Base-by-base conservation (phyloP, 1,140 invertebrate species). In the Dryas iulia region DNA sequence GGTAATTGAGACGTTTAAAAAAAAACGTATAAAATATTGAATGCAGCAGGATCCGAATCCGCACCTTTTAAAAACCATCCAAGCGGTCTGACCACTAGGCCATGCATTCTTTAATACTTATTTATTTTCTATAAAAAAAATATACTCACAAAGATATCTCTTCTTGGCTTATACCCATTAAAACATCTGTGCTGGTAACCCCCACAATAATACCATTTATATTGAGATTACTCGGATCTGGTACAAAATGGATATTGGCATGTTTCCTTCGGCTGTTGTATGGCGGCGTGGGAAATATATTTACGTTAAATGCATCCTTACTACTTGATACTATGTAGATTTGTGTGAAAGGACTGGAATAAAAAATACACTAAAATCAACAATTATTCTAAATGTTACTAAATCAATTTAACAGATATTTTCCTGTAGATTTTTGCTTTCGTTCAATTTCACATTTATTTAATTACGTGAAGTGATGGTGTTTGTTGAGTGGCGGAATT, bases 221-320 rank as follows among this genome's bases (percentile, higher is more conserved):
- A 76, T 95, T 93, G 1, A 99, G 77, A 10, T 96, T 93, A 74
- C 95, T 95, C 0, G 98, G 98, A 93, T 98, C 97, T 0, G 97
- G 94, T 65, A 96, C 82, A 35, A 95, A 86, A 25, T 93, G 92
- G 12, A 96, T 77, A 82, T 96, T 95, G 8, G 91, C 60, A 78
- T 93, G 93, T 31, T 89, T 92, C 71, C 91, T 92, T 18, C 88
- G 82, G 1, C 89, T 79, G 67, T 85, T 69, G 76, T 94, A 96
- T 6, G 96, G 94, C 5, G 96, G 95, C 1, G 97, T 97, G 3
- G 98, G 98, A 91, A 96, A 98, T 0, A 98, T 93, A 23, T 94
- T 92, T 62, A 95, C 92, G 70, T 96, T 94, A 86, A 97, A 95
- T 0, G 94, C 94, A 81, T 98, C 98, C 82, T 95, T 94, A 31